A percentile compares a stretch with the other conserved stretches of the same genome.
phyloP scores from a whole-genome alignment of 2,113 vertebrate genomes.

The Cercopithecus mona region DNA sequence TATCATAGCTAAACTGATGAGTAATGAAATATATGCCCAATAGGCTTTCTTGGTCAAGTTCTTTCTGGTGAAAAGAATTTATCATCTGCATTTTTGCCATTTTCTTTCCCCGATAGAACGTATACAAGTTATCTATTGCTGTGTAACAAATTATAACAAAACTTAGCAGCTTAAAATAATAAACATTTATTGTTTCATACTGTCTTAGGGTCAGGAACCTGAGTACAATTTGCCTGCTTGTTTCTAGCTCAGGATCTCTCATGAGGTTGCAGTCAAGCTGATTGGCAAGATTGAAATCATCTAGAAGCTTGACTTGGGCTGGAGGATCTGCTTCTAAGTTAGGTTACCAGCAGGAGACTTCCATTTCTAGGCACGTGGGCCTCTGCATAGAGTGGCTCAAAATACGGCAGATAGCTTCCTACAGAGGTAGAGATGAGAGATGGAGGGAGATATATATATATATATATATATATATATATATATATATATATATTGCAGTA shows the following conservation, averaged over 20 bases:
- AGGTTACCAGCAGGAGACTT: background rate
- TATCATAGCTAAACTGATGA: background rate
- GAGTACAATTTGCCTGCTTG: background rate
- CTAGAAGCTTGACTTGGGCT: background rate
- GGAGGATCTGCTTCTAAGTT: background rate
- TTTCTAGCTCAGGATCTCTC: background rate
- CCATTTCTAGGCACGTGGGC: background rate
- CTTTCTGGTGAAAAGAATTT: constrained; percentile 1
- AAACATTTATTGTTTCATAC: background rate
- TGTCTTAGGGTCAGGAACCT: background rate
- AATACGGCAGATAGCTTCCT: background rate
- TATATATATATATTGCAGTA: background rate
- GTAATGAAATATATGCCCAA: background rate
- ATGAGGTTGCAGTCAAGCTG: background rate
- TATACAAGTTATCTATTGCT: background rate
- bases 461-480: background rate
- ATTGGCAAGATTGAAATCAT: background rate
- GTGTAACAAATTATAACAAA: background rate
- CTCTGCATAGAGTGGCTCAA: background rate
- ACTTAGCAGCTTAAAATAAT: background rate
- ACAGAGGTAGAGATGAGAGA: background rate
- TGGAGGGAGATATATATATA: background rate
- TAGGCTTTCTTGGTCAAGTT: background rate
- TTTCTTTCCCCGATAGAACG: constrained; percentile 1
- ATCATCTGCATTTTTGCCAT: background rate